Evolutionary conservation across 1,140 invertebrate species (phyloP).

Genomic region (Aphelinus certus): DNA sequence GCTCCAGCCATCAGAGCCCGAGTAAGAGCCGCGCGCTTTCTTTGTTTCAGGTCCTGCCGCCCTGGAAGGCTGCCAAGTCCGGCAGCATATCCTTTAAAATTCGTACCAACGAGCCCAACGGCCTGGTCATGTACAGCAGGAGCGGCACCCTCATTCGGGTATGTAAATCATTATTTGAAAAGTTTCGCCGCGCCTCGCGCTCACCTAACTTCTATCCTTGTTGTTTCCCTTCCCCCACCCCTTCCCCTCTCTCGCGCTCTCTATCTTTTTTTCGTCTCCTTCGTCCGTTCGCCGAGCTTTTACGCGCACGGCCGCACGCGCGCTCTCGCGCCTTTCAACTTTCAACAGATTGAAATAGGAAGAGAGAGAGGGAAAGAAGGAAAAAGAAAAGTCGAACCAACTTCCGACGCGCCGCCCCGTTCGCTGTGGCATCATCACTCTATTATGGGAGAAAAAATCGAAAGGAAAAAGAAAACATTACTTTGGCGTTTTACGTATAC

Average conservation of each 20-base stretch:
- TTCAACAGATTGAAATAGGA: too few relatives aligned
- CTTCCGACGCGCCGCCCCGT: too few relatives aligned
- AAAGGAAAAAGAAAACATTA: too few relatives aligned
- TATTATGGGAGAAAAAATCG: too few relatives aligned
- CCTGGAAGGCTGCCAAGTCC: conserved; percentile 86
- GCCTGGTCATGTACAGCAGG: conserved; percentile 91
- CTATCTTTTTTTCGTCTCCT: too few relatives aligned
- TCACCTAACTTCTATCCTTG: not conserved
- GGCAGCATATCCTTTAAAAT: conserved; percentile 93
- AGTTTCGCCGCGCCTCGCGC: not conserved
- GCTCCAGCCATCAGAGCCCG: conserved; percentile 39
- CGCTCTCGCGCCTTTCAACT: not conserved
- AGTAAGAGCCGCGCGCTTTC: conserved; percentile 52
- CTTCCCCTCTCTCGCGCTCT: too few relatives aligned
- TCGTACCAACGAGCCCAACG: conserved; percentile 92
- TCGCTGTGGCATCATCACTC: too few relatives aligned
- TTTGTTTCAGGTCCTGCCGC: conserved; percentile 79
- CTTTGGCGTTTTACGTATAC: too few relatives aligned
- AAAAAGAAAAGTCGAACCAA: too few relatives aligned
- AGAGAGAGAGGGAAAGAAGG: too few relatives aligned
- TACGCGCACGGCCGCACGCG: too few relatives aligned
- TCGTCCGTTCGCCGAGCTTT: too few relatives aligned
- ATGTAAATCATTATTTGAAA: conserved; percentile 36
- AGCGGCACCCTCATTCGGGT: conserved; percentile 77
- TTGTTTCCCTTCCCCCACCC: not conserved